A percentile compares a stretch with the other conserved stretches of the same genome.
phyloP scores from a whole-genome alignment of 2,797 vertebrate genomes.

The Mus spretus region DNA sequence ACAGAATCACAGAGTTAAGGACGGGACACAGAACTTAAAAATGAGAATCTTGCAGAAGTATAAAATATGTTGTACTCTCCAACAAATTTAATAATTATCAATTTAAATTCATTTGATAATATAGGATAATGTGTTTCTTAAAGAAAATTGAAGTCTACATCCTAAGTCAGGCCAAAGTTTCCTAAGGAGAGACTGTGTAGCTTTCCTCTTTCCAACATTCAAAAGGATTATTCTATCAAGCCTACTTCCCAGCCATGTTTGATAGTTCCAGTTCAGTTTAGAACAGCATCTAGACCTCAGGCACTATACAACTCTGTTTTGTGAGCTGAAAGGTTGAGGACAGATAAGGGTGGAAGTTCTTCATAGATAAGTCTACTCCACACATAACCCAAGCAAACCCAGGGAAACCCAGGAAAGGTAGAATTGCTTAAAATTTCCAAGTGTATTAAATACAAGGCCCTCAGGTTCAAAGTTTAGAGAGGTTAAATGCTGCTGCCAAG shows the following conservation, averaged over 20 bases:
- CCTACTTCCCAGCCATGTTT: neutral
- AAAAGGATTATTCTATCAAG: constrained; percentile 19
- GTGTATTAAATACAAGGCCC: constrained; percentile 14
- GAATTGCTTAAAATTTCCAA: neutral
- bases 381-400: constrained; percentile 44
- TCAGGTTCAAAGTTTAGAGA: constrained; percentile 54
- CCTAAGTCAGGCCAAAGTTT: constrained; percentile 1
- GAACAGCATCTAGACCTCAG: neutral
- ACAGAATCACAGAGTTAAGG: neutral
- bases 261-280: neutral
- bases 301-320: neutral
- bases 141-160: neutral
- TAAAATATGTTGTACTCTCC: constrained; percentile 10
- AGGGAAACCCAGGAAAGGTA: constrained; percentile 49
- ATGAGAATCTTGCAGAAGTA: constrained; percentile 49
- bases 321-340: neutral
- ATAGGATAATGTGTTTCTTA: constrained; percentile 45
- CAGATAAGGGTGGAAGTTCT: neutral
- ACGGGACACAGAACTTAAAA: neutral
- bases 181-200: neutral
- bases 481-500: constrained; percentile 30
- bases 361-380: constrained; percentile 20
- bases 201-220: neutral
- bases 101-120: constrained; percentile 61
- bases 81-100: constrained; percentile 56